Base-by-base conservation (phyloP, 2,888 invertebrate genomes). In the Pollenia amentaria region DNA sequence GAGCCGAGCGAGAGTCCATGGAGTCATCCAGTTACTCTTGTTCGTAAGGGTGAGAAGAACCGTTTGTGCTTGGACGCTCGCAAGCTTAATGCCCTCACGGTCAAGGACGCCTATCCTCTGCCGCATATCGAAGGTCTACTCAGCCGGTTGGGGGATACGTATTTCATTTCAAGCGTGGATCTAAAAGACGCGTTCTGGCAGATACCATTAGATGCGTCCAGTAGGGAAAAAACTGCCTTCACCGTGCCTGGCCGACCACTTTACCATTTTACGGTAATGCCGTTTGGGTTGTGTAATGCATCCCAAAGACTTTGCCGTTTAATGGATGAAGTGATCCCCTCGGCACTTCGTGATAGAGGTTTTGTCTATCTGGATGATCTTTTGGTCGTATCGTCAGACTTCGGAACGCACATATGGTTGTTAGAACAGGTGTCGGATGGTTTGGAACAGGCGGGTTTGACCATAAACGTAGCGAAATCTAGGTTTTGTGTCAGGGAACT, bases 71-170 rank as follows among this genome's bases (percentile, higher is more conserved):
- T 75, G 46, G 62, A 75, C n/a, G 73, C 73, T 44, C 55, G 73
- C 40, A 69, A 51, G 69, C 53, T 69, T 7, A 69, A 69, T 69
- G 44, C 67, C 4, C 69, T 70, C 10, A 79, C 62, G 21, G 44
- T 70, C 18, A 76, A 77, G 69, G 76, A 82, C 46, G 76, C 70
- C 21, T 77, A 83, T 72, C 78, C 78, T 8, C 67, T 51, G 67
- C 67, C 51, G n/a, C 51, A 51, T 38, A 69, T 69, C 8, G 48
- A 69, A 14, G 67, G 38, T 53, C 46, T 82, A 38, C 67, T 82
- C 16, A 69, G 76, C 21, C 42, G 76, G 16, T 62, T 82, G 7
- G 75, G 64, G 7, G 80, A 64, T n/a, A 81, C 80, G 4, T 8
- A 9, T n/a, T 72, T 21, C 12, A 81, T 81, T 3, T 29, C 29